phyloP scores from a whole-genome alignment of 2,797 vertebrate species.

The Carapus acus region DNA sequence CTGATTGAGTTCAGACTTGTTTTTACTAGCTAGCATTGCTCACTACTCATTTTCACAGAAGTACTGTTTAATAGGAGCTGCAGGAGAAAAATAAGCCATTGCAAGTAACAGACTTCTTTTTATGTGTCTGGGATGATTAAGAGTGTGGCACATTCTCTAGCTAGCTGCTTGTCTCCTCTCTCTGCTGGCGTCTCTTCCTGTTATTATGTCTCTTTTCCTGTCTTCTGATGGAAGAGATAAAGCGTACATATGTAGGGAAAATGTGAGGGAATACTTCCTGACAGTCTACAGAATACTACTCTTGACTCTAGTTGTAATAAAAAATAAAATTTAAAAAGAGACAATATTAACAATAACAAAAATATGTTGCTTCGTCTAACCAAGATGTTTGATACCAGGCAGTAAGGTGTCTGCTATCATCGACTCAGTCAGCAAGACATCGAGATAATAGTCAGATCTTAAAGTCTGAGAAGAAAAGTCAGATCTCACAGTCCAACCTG shows the following conservation, averaged over 20 bases:
- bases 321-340: no score
- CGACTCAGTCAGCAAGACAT: no score
- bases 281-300: no score
- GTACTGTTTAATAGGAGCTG: slow-evolving; percentile 4
- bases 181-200: slow-evolving; percentile 63
- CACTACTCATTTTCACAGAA: no score
- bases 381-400: no score
- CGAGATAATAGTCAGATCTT: slow-evolving; percentile 17
- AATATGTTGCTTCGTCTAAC: no score
- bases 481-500: slow-evolving; percentile 5
- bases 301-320: not conserved
- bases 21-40: slow-evolving; percentile 6
- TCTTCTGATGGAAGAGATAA: slow-evolving; percentile 59
- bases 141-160: slow-evolving; percentile 20
- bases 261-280: slow-evolving; percentile 16
- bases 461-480: slow-evolving; percentile 15
- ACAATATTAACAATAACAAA: no score
- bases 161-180: slow-evolving; percentile 24
- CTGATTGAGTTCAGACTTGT: slow-evolving; percentile 25
- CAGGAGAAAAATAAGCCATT: slow-evolving; percentile 1
- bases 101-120: not conserved
- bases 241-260: slow-evolving; percentile 35
- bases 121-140: slow-evolving; percentile 4
- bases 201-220: slow-evolving; percentile 68
- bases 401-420: no score